A percentile compares a stretch with the other conserved stretches of the same genome.
Evolutionary conservation across 2,888 invertebrate species (phyloP).

Genomic region (Cerastoderma edule): DNA sequence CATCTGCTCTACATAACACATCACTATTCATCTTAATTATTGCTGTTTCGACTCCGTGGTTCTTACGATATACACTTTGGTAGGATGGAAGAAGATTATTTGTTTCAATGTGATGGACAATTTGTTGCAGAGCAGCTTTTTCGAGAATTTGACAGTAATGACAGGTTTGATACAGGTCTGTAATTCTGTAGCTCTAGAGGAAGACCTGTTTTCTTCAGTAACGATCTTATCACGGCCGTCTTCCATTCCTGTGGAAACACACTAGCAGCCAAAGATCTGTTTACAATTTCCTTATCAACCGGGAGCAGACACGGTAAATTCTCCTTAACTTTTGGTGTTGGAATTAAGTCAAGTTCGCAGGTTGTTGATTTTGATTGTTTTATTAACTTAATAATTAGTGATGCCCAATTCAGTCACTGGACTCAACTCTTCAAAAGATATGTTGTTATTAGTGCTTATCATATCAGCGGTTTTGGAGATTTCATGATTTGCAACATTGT

Average conservation of each 20-base stretch:
- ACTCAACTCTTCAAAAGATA: too few species aligned
- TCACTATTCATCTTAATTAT: conserved; percentile 44
- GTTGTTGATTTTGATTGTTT: too few species aligned
- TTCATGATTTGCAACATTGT: too few species aligned
- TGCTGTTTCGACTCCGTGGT: too few species aligned
- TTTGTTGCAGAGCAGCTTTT: conserved; percentile 35
- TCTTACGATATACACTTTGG: conserved; percentile 47
- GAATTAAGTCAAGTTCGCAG: too few species aligned
- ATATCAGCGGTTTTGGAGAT: too few species aligned
- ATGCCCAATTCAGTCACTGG: too few species aligned
- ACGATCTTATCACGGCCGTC: conserved; percentile 34
- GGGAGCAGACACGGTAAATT: conserved; percentile 23
- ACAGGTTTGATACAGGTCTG: conserved; percentile 41
- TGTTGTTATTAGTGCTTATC: too few species aligned
- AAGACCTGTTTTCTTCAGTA: conserved; percentile 42
- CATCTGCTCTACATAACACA: conserved; percentile 33
- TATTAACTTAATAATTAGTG: too few species aligned
- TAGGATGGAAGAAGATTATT: conserved; percentile 34
- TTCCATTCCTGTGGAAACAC: conserved; percentile 44
- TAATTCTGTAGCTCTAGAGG: conserved; percentile 38
- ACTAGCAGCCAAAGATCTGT: conserved; percentile 26
- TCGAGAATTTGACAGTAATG: conserved; percentile 44
- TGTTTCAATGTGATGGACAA: conserved; percentile 31
- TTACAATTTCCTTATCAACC: conserved; percentile 36
- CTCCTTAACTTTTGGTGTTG: conserved; percentile 36